phyloP scores from a whole-genome alignment of 2,888 invertebrate species.

The Celastrina argiolus region DNA sequence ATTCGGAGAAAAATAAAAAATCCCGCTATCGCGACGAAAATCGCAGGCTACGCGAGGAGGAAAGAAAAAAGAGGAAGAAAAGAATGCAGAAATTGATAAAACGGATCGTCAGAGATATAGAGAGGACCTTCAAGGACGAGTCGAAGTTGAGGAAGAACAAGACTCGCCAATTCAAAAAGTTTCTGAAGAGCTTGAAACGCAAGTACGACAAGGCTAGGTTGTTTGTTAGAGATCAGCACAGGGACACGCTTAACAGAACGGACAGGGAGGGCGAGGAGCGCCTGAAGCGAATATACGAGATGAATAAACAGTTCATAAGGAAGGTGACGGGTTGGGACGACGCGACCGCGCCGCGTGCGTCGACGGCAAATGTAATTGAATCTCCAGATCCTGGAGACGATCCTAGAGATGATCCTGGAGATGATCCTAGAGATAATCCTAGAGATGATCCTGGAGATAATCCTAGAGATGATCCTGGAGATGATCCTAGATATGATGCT shows the following conservation, averaged over 20 bases:
- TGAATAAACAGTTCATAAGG: constrained; percentile 48
- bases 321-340: constrained; percentile 58
- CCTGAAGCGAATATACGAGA: constrained; percentile 42
- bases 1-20: constrained; percentile 36
- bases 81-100: constrained; percentile 51
- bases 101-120: constrained; percentile 52
- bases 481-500: not conserved
- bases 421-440: not conserved
- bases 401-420: not conserved
- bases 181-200: constrained; percentile 52
- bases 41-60: constrained; percentile 37
- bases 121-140: constrained; percentile 52
- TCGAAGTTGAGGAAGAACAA: constrained; percentile 49
- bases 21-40: constrained; percentile 36
- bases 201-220: constrained; percentile 55
- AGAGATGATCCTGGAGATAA: not conserved
- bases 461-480: not conserved
- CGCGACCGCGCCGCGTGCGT: no score
- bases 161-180: constrained; percentile 58
- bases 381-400: not conserved
- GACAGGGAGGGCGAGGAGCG: constrained; percentile 44
- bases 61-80: constrained; percentile 46
- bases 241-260: constrained; percentile 46
- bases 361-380: not conserved
- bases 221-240: constrained; percentile 52